Base-by-base conservation (phyloP, 2,888 invertebrate species). In the Drosophila kokeensis region DNA sequence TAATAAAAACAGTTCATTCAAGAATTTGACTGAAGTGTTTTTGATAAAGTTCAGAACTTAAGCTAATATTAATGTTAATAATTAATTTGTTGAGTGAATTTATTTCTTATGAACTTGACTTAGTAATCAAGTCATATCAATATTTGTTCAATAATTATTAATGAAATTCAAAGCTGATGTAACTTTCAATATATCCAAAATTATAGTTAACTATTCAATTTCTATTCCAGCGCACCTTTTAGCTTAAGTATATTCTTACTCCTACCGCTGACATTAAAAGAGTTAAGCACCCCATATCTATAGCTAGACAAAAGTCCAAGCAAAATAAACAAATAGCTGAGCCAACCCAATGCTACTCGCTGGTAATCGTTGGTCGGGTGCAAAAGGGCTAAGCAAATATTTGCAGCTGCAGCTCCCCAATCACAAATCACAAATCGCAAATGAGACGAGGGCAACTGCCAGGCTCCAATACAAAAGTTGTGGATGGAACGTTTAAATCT, bases 351-450 rank as follows among this genome's bases (percentile, higher is more conserved):
- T 36, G n/a, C 34, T 42, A 24, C 24, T 45, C 40, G 42, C n/a
- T 67, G 74, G 62, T 72, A 78, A 85, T 80, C 78, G 82, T 69
- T 79, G 72, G 48, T 59, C 54, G 72, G 67, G 65, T 87, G 80
- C 76, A 73, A 83, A 81, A 88, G 81, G 83, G 72, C 86, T 87
- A 83, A 88, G 60, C 83, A 87, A 87, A 87, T 87, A 87, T 87
- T 87, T 87, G 87, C 73, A 69, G 68, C 63, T 78, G 82, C 84
- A 87, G 76, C 79, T 69, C 69, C 27, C 54, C 54, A 54, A 54
- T 36, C 71, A 69, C 68, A 74, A 79, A 74, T 36, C 71, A 70
- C 68, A 79, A 79, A 74, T 74, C 78, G 72, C 73, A 78, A 89
- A 83, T 81, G 83, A 77, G 87, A 68, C 63, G 60, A 54, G 52